Evolutionary conservation across 2,797 vertebrate genomes (phyloP), one percentile per base, ranked within the genome.

Genomic region (Myripristis murdjan): DNA sequence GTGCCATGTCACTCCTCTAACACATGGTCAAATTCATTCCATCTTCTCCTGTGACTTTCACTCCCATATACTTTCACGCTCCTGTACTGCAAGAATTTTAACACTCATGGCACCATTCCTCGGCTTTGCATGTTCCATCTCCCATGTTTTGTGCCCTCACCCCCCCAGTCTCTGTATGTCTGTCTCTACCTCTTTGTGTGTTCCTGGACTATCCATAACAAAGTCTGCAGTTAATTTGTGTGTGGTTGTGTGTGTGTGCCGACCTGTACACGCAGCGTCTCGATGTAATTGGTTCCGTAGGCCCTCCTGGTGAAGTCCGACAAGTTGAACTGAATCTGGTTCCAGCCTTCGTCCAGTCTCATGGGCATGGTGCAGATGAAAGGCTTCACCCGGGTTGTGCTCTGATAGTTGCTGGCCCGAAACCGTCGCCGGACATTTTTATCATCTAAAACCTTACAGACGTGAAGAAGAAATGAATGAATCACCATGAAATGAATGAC

Each of bases 341-440:
- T 99, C 98, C 98, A 99, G 89, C 98, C 97, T 0, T 99, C 97
- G 0, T 99, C 98, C 69, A 99, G 94, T 43, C 97, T 89, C 97
- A 99, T 98, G 23, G 98, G 97, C 98, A 99, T 99, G 43, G 97
- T 98, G 74, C 98, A 99, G 92, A 98, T 98, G 89, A 99, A 99
- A 0, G 97, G 98, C 74, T 98, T 99, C 75, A 99, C 98, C 0
- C 97, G 94, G 0, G 98, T 99, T 0, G 96, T 99, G 85, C 97
- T 99, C 93, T 98, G 98, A 82, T 99, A 99, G 88, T 98, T 99
- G 73, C 98, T 99, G 0, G 97, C 98, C 28, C 98, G 94, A 87
- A 99, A 99, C 5, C 97, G 93, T 41, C 98, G 92, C 0, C 97
- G 94, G 0, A 99, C 96, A 0, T 99, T 99, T 91, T 98, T 98